Conservation (phyloP, 64 coral and sea anemone genomes). For the Porites australiensis region DNA sequence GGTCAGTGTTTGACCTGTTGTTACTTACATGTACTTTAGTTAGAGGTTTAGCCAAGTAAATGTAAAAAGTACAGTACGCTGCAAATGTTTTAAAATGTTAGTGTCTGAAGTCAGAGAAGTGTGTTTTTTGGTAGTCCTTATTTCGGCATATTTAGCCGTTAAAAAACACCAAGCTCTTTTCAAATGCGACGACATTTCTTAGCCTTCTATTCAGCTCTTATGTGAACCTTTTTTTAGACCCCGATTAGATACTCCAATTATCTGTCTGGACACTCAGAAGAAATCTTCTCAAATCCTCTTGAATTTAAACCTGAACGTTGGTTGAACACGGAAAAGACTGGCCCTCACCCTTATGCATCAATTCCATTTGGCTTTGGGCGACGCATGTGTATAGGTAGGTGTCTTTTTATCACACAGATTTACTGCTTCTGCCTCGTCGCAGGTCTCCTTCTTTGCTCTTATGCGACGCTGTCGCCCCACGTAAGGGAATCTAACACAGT, state of each 20-base stretch:
- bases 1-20: no score
- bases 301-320: constrained; percentile 67
- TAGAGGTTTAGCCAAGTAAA: no score
- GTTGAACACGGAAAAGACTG: background rate
- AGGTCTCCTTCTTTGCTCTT: no score
- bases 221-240: constrained; percentile 1
- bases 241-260: background rate
- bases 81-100: no score
- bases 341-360: constrained; percentile 23
- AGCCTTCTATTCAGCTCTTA: background rate
- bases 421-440: no score
- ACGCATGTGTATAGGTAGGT: constrained; percentile 41
- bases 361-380: constrained; percentile 47
- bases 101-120: no score
- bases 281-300: background rate
- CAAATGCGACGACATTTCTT: background rate
- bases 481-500: no score
- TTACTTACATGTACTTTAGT: no score
- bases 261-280: background rate
- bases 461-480: no score
- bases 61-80: no score
- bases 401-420: background rate
- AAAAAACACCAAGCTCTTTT: background rate
- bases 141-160: background rate
- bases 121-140: no score